Evolutionary conservation across 2,888 invertebrate genomes (phyloP), one percentile per base, ranked within the genome.

Genomic region (Napeogenes sylphis): DNA sequence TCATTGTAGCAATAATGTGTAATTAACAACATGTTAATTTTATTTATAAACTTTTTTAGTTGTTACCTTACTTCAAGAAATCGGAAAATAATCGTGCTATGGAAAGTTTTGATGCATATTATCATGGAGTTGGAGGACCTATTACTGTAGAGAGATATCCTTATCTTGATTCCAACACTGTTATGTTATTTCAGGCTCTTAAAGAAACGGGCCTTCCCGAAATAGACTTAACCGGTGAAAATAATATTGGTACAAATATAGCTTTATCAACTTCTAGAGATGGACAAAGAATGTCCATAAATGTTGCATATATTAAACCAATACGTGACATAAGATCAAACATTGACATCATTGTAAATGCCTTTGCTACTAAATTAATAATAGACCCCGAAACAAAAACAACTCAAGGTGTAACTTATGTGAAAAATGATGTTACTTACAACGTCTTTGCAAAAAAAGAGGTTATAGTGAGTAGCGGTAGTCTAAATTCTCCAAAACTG

Each of bases 11-110:
- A 21, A 21, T 21, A 21, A 21, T 21, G 21, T 21, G 21, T 21
- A 21, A 21, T 21, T 21, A 21, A 21, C 21, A 21, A 21, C 21
- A 21, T 21, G 21, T 21, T 21, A 47, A 14, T 47, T 47, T 47
- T 47, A n/a, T 14, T 74, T 66, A 56, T 45, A 51, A 32, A 45
- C 21, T 46, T 30, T 83, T 82, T 4, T 81, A 91, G 91, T 83
- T 93, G 0, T 83, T 95, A n/a, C 94, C 94, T 0, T 95, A 95
- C 76, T 95, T 94, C 78, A 92, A 91, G 62, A 93, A 93, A 81
- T 89, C 93, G 0, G 94, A 94, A 82, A 87, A 93, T 69, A 94
- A 93, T 71, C 84, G 87, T 75, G 92, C 93, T 64, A 75, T 87
- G 0, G 92, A 91, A 71, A 78, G 89, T 6, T 83, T 91, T 42